phyloP scores from a whole-genome alignment of 2,113 vertebrate genomes.

The Pyxicephalus adspersus region DNA sequence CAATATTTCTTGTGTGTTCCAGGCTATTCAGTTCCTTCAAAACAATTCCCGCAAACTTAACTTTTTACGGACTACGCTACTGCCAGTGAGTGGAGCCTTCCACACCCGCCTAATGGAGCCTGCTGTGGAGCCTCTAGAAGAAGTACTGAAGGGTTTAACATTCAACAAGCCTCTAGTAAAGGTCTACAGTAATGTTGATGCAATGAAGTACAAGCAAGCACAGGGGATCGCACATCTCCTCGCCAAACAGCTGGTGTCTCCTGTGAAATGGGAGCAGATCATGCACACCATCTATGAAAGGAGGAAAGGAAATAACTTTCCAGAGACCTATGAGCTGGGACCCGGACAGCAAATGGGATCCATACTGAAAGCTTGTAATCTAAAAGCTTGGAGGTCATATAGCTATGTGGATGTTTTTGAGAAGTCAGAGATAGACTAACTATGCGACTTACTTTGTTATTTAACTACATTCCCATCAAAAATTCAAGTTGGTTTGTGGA shows the following conservation, averaged over 20 bases:
- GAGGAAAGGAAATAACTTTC: slow-evolving; percentile 78
- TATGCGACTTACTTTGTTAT: no score
- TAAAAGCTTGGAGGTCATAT: slow-evolving; percentile 85
- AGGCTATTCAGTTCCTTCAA: slow-evolving; percentile 91
- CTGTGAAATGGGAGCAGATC: slow-evolving; percentile 93
- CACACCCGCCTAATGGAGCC: slow-evolving; percentile 88
- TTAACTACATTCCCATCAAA: no score
- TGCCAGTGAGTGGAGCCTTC: slow-evolving; percentile 91
- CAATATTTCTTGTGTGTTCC: slow-evolving; percentile 35
- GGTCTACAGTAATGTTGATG: slow-evolving; percentile 87
- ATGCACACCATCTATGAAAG: slow-evolving; percentile 88
- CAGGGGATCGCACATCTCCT: slow-evolving; percentile 78
- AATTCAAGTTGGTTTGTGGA: no score
- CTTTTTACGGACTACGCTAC: slow-evolving; percentile 75
- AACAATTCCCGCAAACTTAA: slow-evolving; percentile 77
- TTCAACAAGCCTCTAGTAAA: slow-evolving; percentile 80
- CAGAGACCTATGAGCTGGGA: slow-evolving; percentile 86
- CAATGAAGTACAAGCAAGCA: slow-evolving; percentile 79
- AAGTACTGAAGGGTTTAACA: slow-evolving; percentile 74
- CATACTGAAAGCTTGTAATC: slow-evolving; percentile 84
- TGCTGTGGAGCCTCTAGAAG: slow-evolving; percentile 75
- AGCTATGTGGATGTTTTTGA: slow-evolving; percentile 71
- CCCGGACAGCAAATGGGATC: slow-evolving; percentile 87
- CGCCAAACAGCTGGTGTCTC: slow-evolving; percentile 84
- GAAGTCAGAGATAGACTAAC: not conserved